phyloP scores from a whole-genome alignment of 2,797 vertebrate species.

The Falco columbarius region DNA sequence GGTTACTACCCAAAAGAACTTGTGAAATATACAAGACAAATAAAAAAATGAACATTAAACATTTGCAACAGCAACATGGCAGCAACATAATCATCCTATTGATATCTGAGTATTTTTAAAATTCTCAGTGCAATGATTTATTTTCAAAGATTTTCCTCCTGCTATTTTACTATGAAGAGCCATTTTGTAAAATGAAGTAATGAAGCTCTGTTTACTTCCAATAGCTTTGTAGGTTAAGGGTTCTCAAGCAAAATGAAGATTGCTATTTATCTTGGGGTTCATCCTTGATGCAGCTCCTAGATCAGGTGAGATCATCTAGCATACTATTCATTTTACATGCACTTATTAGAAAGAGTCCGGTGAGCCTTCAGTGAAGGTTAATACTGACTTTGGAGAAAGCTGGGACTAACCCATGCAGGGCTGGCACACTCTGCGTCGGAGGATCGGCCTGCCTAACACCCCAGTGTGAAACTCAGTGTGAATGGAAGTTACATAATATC shows the following conservation, averaged over 20 bases:
- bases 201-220: neutral
- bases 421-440: rapidly evolving
- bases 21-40: neutral
- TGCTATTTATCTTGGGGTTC: neutral
- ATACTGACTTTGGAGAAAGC: neutral
- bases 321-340: neutral
- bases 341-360: neutral
- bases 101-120: neutral
- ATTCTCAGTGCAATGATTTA: neutral
- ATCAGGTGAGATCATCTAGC: neutral
- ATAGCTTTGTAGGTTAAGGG: neutral
- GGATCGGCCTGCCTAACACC: neutral
- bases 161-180: neutral
- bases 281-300: neutral
- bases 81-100: neutral
- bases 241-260: neutral
- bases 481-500: neutral
- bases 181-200: neutral
- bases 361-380: rapidly evolving
- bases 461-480: neutral
- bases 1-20: neutral
- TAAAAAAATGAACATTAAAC: neutral
- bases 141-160: neutral
- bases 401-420: neutral
- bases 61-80: neutral